These are phyloP conservation scores for Drosophila crucigera DNA, from an alignment of 2,888 invertebrate species.

Conservation along the genomic window DNA sequence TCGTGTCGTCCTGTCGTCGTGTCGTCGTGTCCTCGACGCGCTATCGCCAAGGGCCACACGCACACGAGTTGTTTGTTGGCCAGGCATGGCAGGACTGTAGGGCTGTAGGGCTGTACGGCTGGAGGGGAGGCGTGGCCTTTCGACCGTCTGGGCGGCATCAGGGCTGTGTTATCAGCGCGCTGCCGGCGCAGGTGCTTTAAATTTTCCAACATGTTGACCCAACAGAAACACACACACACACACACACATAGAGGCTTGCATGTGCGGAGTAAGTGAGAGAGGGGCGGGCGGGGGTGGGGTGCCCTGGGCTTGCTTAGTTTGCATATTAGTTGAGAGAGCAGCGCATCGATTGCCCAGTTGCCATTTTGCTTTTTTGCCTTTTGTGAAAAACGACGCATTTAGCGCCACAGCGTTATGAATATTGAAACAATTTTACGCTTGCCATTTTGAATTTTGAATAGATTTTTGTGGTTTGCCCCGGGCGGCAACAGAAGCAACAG, in stretches of 20 bases:
- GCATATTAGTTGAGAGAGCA: slow-evolving; percentile 58
- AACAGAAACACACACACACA: slow-evolving; percentile 19
- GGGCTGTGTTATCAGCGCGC: slow-evolving; percentile 64
- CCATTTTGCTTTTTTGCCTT: slow-evolving; percentile 22
- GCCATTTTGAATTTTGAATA: slow-evolving; percentile 79
- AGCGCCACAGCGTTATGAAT: slow-evolving; percentile 78
- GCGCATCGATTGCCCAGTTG: slow-evolving; percentile 44
- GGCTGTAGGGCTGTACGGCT: neutral
- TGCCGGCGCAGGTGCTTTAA: slow-evolving; percentile 73
- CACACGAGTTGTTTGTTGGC: slow-evolving; percentile 25
- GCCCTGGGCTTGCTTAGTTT: slow-evolving; percentile 48
- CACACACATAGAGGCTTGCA: slow-evolving; percentile 7
- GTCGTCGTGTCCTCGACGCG: slow-evolving; percentile 21
- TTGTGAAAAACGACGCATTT: slow-evolving; percentile 68
- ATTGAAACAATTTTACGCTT: slow-evolving; percentile 81
- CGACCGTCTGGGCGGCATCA: slow-evolving; percentile 41
- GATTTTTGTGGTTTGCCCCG: slow-evolving; percentile 46
- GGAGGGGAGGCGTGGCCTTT: slow-evolving; percentile 11
- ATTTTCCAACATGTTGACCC: slow-evolving; percentile 74
- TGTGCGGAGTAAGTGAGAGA: neutral
- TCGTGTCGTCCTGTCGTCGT: slow-evolving; percentile 14
- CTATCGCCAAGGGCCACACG: slow-evolving; percentile 73
- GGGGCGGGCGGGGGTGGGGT: neutral
- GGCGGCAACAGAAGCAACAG: slow-evolving; percentile 9
- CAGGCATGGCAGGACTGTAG: neutral